Percentiles rank a stretch among this genome's conserved stretches.
Evolutionary conservation across 2,888 invertebrate species (phyloP).

Genomic region (Ditula angustiorana): DNA sequence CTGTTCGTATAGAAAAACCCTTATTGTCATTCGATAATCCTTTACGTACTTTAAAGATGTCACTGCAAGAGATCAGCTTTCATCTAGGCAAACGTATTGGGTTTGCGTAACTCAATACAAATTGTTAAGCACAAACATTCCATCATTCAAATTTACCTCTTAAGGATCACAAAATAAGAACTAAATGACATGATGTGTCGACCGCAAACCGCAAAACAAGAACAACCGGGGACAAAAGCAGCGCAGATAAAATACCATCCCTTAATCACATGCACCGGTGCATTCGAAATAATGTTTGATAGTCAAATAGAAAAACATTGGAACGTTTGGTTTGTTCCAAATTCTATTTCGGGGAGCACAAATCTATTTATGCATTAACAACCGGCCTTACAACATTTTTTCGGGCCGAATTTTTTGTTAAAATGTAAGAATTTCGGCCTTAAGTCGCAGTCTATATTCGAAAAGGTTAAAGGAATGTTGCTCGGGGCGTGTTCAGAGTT

Average conservation of each 20-base stretch:
- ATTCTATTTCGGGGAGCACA: conserved; percentile 67
- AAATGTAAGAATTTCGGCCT: conserved; percentile 65
- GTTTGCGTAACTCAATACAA: conserved; percentile 84
- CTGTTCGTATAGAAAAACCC: conserved; percentile 70
- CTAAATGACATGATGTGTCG: conserved; percentile 56
- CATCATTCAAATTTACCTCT: conserved; percentile 49
- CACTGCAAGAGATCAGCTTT: conserved; percentile 83
- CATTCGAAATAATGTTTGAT: conserved; percentile 79
- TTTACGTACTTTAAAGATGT: conserved; percentile 82
- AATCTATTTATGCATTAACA: conserved; percentile 71
- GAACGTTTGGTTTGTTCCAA: conserved; percentile 67
- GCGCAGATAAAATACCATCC: conserved; percentile 82
- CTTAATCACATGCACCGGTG: conserved; percentile 84
- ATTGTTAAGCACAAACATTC: conserved; percentile 52
- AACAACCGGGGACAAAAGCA: conserved; percentile 73
- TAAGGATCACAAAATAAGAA: conserved; percentile 57
- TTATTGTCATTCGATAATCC: conserved; percentile 84
- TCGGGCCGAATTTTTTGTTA: conserved; percentile 65
- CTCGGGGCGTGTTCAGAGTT: conserved; percentile 58
- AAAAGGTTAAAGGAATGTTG: conserved; percentile 68
- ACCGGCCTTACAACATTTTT: conserved; percentile 63
- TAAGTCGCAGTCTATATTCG: conserved; percentile 69
- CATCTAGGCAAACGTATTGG: conserved; percentile 78
- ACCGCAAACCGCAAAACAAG: conserved; percentile 81
- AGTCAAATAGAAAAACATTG: conserved; percentile 68